Evolutionary conservation across 2,888 invertebrate genomes (phyloP).

Genomic region (Polietes domitor): DNA sequence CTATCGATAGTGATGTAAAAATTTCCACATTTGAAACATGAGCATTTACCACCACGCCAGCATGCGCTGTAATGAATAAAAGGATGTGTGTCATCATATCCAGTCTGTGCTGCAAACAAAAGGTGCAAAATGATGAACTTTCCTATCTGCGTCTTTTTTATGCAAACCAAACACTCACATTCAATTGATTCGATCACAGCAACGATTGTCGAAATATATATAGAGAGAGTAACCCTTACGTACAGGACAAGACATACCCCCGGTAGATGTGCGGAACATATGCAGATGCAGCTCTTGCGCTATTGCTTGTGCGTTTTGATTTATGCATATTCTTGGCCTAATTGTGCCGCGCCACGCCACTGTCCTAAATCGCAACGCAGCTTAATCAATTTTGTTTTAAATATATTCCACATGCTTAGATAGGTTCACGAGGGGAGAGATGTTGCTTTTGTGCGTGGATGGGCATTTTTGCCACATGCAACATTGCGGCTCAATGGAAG

Average conservation of each 20-base stretch:
- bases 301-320: conserved; percentile 8
- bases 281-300: conserved; percentile 20
- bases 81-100: neutral
- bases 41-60: neutral
- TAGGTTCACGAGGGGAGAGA: neutral
- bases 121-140: conserved; percentile 19
- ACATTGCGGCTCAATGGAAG: neutral
- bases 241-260: neutral
- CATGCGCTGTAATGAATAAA: neutral
- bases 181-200: conserved; percentile 3
- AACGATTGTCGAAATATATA: neutral
- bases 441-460: neutral
- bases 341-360: conserved; percentile 1
- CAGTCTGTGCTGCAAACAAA: neutral
- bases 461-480: neutral
- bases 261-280: neutral
- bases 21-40: neutral
- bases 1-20: no score
- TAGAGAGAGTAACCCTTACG: conserved; percentile 37
- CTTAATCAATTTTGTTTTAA: conserved; percentile 3
- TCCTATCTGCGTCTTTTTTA: neutral
- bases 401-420: neutral
- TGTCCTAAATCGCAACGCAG: conserved; percentile 21
- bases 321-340: conserved; percentile 12
- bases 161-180: neutral